Evolutionary conservation across 2,888 invertebrate species (phyloP).

Genomic region (Ectemnius continuus): DNA sequence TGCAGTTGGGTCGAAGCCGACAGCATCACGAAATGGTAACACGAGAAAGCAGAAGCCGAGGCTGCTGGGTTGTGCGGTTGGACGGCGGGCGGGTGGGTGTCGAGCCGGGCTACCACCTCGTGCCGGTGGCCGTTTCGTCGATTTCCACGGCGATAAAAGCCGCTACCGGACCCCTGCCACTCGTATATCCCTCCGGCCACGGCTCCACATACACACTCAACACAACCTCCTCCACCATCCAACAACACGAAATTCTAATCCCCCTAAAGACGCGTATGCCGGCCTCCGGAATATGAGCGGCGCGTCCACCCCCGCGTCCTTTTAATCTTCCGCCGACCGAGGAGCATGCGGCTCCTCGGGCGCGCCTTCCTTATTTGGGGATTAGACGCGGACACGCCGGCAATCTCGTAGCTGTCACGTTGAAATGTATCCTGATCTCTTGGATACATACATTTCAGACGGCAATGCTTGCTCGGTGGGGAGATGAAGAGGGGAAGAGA

Average conservation of each 20-base stretch:
- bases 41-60: slow-evolving; percentile 63
- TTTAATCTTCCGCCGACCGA: too few relatives aligned
- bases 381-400: not conserved
- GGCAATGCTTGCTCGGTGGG: too few relatives aligned
- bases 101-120: slow-evolving; percentile 27
- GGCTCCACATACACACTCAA: slow-evolving; percentile 20
- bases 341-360: slow-evolving; percentile 13
- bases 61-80: slow-evolving; percentile 17
- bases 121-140: slow-evolving; percentile 39
- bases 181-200: slow-evolving; percentile 11
- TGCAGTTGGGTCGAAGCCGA: slow-evolving; percentile 52
- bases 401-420: too few relatives aligned
- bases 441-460: too few relatives aligned
- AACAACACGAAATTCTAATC: slow-evolving; percentile 35
- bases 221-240: slow-evolving; percentile 18
- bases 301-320: not conserved
- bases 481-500: too few relatives aligned
- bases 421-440: too few relatives aligned
- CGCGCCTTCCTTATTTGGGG: slow-evolving; percentile 26
- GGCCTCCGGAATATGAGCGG: slow-evolving; percentile 3
- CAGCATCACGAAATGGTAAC: slow-evolving; percentile 67
- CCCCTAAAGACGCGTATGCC: slow-evolving; percentile 36
- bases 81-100: slow-evolving; percentile 32
- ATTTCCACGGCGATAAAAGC: slow-evolving; percentile 53
- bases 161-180: slow-evolving; percentile 29